Base-by-base conservation (phyloP, 2,888 invertebrate genomes). In the Carterocephalus palaemon region DNA sequence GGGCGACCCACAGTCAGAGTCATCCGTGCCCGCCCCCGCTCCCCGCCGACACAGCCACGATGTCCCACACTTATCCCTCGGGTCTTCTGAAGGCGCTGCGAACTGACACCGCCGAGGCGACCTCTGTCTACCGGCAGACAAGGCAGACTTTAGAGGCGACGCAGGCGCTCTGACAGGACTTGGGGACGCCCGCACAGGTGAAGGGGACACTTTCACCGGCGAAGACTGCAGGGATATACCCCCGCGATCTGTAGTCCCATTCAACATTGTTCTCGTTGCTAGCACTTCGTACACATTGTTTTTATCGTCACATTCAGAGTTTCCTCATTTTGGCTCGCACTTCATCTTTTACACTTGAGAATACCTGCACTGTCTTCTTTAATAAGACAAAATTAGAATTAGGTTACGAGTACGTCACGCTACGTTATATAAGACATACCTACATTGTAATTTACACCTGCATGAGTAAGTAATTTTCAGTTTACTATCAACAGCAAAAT, bases 31-130 rank as follows among this genome's bases (percentile, higher is more conserved):
- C 0, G 82, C 83, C 0, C 80, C 83, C 0, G 84, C 87, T 0
- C 87, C 87, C 3, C 88, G 58, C 3, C 88, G 62, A 50, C 88
- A 87, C 24, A 87, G 56, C 88, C 87, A 88, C 2, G 86, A 85
- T 0, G 79, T 58, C 1, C 86, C 87, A 50, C 86, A 88, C 54
- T 84, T 87, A 46, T 85, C 88, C 53, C 67, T 64, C 0, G 75
- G 62, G 57, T 82, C 84, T 38, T 85, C 86, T 0, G 59, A 63
- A 0, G 84, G 82, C 0, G 84, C 71, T 0, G 85, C 80, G 48
- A 86, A 87, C 70, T 88, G 88, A 49, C 87, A 87, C 29, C 75
- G 66, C 10, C 82, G 57, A 0, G 83, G 84, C 0, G 83, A 81
- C 24, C 73, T 61, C 49, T 73, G 71, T 38, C 73, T 65, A 0